phyloP scores from a whole-genome alignment of 2,113 vertebrate species.

The Corynorhinus townsendii region DNA sequence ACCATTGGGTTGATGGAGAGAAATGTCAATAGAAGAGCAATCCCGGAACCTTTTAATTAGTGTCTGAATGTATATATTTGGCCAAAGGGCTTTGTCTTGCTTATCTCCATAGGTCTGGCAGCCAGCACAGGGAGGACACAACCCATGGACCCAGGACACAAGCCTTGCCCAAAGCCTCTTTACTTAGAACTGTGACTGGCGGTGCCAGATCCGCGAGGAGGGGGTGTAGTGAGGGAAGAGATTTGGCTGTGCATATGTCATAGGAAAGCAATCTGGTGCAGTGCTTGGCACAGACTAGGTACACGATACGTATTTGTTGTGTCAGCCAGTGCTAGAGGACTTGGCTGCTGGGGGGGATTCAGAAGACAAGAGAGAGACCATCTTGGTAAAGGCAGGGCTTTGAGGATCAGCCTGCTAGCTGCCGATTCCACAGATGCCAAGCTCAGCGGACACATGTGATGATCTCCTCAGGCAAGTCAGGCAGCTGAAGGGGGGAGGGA shows the following conservation, averaged over 20 bases:
- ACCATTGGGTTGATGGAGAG: not conserved
- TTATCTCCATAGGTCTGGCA: not conserved
- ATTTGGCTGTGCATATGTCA: not conserved
- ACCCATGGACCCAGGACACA: not conserved
- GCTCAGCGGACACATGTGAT: not conserved
- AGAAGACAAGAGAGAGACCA: not conserved
- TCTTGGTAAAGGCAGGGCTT: not conserved
- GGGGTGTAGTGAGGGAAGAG: not conserved
- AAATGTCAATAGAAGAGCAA: constrained; percentile 17
- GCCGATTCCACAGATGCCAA: not conserved
- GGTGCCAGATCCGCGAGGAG: not conserved
- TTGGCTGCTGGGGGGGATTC: not conserved
- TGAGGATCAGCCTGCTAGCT: not conserved
- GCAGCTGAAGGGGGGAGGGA: not conserved
- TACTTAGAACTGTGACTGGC: not conserved
- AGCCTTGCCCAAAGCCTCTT: not conserved
- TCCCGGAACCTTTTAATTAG: not conserved
- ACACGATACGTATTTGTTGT: not conserved
- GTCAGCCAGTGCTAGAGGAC: not conserved
- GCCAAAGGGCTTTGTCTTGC: not conserved
- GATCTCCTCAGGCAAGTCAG: not conserved
- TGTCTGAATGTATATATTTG: not conserved
- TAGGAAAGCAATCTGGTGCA: not conserved
- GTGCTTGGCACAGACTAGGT: not conserved
- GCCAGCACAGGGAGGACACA: not conserved